A percentile compares a stretch with the other conserved stretches of the same genome.
Evolutionary conservation across 2,888 invertebrate species (phyloP).

Genomic region (Podotricha telesiphe): DNA sequence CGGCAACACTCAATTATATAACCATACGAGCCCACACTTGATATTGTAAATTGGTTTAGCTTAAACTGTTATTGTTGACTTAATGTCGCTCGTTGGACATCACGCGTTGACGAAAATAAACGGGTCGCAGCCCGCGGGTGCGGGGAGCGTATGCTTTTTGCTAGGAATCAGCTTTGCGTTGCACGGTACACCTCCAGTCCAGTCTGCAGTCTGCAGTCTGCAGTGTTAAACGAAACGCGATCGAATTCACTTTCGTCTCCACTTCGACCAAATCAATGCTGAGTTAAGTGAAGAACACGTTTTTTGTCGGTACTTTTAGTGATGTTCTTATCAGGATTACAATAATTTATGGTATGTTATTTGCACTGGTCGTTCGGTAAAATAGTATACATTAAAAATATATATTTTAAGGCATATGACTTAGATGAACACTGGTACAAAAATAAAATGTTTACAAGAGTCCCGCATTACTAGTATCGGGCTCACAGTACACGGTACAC

Average conservation of each 20-base stretch:
- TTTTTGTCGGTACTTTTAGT: neutral
- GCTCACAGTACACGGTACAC: neutral
- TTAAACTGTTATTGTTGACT: slow-evolving; percentile 26
- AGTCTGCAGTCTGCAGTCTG: neutral
- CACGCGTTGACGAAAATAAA: slow-evolving; percentile 34
- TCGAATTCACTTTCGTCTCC: slow-evolving; percentile 7
- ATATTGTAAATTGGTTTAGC: slow-evolving; percentile 15
- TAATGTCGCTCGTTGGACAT: slow-evolving; percentile 9
- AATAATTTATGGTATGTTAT: neutral
- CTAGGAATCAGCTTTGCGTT: slow-evolving; percentile 39
- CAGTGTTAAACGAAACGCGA: slow-evolving; percentile 23
- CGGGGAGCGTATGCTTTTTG: slow-evolving; percentile 48
- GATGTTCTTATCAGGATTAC: no score
- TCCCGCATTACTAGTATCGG: neutral
- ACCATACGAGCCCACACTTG: slow-evolving; percentile 20
- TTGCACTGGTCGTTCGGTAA: neutral
- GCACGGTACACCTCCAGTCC: slow-evolving; percentile 14
- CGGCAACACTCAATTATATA: slow-evolving; percentile 12
- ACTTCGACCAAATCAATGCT: neutral
- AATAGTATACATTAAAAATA: neutral
- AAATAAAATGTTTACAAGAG: neutral
- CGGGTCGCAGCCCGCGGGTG: slow-evolving; percentile 18
- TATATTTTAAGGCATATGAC: no score
- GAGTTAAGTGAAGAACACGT: neutral
- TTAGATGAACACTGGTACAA: neutral